Base-by-base conservation (phyloP, 2,888 invertebrate genomes). In the Drosophila setosimentum region DNA sequence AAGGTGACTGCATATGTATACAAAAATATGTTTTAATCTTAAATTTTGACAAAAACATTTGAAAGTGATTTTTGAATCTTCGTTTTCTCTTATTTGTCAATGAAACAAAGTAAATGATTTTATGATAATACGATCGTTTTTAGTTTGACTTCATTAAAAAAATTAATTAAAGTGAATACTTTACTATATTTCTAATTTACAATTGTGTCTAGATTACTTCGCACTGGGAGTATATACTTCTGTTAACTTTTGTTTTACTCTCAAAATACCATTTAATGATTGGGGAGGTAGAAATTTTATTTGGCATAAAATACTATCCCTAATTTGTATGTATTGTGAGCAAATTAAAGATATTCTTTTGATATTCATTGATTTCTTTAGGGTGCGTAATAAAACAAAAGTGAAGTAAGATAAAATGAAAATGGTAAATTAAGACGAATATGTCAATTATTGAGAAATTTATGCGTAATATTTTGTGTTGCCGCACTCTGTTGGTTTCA, bases 401-500 rank as follows among this genome's bases (percentile, higher is more conserved):
- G 16, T 24, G 24, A 45, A 16, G 16, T 29, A 21, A 13, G 10
- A 4, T 24, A 7, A 35, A 45, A 27, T 48, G 11, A 32, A 27
- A 37, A 40, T 48, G 32, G 27, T 49, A 35, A 55, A 57, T 29
- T 49, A 27, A 35, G 68, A 33, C 32, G 32, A 55, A 48, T 13
- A 13, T 27, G 32, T 32, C 30, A 21, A 18, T 60, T 59, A 50
- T 62, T 21, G 10, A 27, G 35, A 51, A 48, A 63, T 50, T 55
- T 42, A 45, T 48, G 57, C 42, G 32, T 50, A 50, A 51, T 51
- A 72, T 68, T 53, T 33, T 32, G 30, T 33, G 24, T 27, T 49
- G n/a, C 11, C 37, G 21, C 29, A 35, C 45, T 68, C 53, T 58
- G 80, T 33, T 35, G 30, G 49, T 48, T 59, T 59, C 66, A 66